Evolutionary conservation across 2,113 vertebrate genomes (phyloP), one percentile per base, ranked within the genome.

Genomic region (Podarcis cretensis): DNA sequence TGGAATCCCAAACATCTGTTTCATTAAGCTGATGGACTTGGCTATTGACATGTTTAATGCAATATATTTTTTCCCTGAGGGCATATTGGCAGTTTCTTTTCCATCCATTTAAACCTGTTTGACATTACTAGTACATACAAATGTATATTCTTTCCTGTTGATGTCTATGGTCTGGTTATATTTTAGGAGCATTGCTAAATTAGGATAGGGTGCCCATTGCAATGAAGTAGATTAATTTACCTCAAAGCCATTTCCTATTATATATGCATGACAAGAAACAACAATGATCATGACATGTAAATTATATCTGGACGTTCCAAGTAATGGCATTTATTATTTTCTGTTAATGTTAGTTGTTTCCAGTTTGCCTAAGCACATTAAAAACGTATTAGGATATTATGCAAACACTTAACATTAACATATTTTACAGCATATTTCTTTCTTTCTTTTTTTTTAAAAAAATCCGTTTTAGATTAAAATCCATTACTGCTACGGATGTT

Each of bases 361-460:
- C 84, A 93, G 76, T 93, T 96, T 96, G 91, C 83, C 92, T 95
- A 96, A 95, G 93, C 93, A 94, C 93, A 97, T 97, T 97, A 96
- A 96, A 97, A 97, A 94, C 65, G 92, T 96, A 96, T 96, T 96
- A 93, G 88, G 81, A 90, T 94, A 95, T 94, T 95, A 93, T 92
- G 81, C 75, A 94, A 96, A 90, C 80, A 89, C 40, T 84, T 81
- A 92, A 94, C 85, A 96, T 97, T 96, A 96, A 89, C 71, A 93
- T 95, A 92, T 93, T 95, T 95, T 96, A 97, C 94, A 93, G 30
- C 16, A 85, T 79, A 2, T 0, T 92, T 83, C 81, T 94, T 85
- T 95, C 92, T 93, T 95, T 95, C 87, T 87, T 92, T 91, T 86
- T 68, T 25, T 57, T 54, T 35, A 37, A 37, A 37, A 30, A 93